A percentile compares a stretch with the other conserved stretches of the same genome.
Evolutionary conservation across 2,797 vertebrate genomes (phyloP).

Genomic region (Oryzias sinensis): DNA sequence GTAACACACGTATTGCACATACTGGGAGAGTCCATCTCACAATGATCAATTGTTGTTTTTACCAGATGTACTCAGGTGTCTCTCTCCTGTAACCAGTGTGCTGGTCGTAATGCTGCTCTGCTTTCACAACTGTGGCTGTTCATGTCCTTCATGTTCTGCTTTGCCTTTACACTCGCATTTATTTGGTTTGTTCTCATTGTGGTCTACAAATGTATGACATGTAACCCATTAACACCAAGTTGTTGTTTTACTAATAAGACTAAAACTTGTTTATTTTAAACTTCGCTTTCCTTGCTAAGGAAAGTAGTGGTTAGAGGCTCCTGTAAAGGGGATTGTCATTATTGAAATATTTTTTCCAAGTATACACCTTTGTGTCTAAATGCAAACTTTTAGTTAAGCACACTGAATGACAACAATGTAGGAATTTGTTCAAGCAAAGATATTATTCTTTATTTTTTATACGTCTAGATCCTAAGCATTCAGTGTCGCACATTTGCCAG

Average conservation of each 20-base stretch:
- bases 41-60: slow-evolving; percentile 36
- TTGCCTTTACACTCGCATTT: slow-evolving; percentile 56
- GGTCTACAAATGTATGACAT: slow-evolving; percentile 31
- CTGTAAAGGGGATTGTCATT: slow-evolving; percentile 25
- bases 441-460: too few species aligned
- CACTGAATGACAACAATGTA: too few species aligned
- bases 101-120: slow-evolving; percentile 33
- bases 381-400: too few species aligned
- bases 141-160: slow-evolving; percentile 62
- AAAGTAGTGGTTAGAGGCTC: slow-evolving; percentile 32
- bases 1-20: slow-evolving; percentile 31
- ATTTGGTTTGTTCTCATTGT: slow-evolving; percentile 31
- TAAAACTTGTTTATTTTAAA: slow-evolving; percentile 36
- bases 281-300: slow-evolving; percentile 39
- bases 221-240: slow-evolving; percentile 45
- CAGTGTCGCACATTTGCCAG: slow-evolving; percentile 9
- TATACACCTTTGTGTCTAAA: too few species aligned
- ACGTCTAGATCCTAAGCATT: too few species aligned
- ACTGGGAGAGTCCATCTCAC: slow-evolving; percentile 16
- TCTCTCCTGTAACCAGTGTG: slow-evolving; percentile 46
- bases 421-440: too few species aligned
- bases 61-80: slow-evolving; percentile 50
- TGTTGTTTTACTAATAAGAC: slow-evolving; percentile 46
- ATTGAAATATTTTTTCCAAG: slow-evolving; percentile 12
- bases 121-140: slow-evolving; percentile 41